phyloP scores from a whole-genome alignment of 2,888 invertebrate species.

The Agrotis clavis region DNA sequence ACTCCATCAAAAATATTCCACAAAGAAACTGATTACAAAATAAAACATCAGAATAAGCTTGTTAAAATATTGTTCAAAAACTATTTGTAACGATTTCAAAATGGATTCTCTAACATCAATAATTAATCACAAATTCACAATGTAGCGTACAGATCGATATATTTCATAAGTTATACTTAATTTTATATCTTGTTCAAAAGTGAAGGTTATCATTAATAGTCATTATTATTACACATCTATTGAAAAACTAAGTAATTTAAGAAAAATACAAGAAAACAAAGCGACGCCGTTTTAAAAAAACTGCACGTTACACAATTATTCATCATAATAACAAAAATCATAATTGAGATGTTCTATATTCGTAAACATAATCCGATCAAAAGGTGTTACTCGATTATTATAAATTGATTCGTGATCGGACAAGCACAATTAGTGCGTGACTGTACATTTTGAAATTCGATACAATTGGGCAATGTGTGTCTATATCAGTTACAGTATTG shows the following conservation, averaged over 20 bases:
- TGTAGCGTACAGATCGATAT: slow-evolving; percentile 38
- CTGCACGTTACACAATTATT: slow-evolving; percentile 32
- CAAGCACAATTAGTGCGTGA: slow-evolving; percentile 76
- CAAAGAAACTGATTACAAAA: too few relatives aligned
- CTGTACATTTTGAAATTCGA: slow-evolving; percentile 71
- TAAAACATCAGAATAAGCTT: too few relatives aligned
- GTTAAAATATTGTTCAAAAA: too few relatives aligned
- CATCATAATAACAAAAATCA: slow-evolving; percentile 44
- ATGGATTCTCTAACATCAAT: slow-evolving; percentile 48
- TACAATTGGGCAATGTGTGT: slow-evolving; percentile 67
- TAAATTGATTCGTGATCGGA: slow-evolving; percentile 69
- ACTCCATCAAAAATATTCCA: too few relatives aligned
- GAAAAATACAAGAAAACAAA: slow-evolving; percentile 12
- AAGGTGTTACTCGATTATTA: slow-evolving; percentile 61
- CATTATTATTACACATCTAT: slow-evolving; percentile 33
- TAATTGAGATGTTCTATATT: slow-evolving; percentile 68
- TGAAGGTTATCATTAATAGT: slow-evolving; percentile 44
- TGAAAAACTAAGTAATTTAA: slow-evolving; percentile 19
- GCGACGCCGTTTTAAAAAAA: slow-evolving; percentile 28
- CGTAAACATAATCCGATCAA: slow-evolving; percentile 49
- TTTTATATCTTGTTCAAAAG: slow-evolving; percentile 23
- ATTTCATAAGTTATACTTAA: slow-evolving; percentile 44
- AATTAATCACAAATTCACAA: slow-evolving; percentile 55
- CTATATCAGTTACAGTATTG: slow-evolving; percentile 64
- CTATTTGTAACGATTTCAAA: slow-evolving; percentile 54